Evolutionary conservation across 2,888 invertebrate species (phyloP).

Genomic region (Campoplex nolae): DNA sequence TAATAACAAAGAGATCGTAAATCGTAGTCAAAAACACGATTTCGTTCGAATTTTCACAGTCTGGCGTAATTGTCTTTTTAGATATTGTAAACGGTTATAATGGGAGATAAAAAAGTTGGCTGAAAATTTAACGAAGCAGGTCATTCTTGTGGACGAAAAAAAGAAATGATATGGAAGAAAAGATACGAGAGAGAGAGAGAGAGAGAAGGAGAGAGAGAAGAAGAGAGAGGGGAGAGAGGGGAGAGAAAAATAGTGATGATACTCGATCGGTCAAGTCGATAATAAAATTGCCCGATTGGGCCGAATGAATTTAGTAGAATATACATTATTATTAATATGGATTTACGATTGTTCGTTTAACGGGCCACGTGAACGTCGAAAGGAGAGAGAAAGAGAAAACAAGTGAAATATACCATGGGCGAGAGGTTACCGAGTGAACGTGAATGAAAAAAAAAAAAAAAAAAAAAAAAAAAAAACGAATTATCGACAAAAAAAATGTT

Average conservation of each 20-base stretch:
- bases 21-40: slow-evolving; percentile 56
- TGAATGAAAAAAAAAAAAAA: background rate
- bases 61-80: slow-evolving; percentile 55
- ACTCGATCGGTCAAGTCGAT: slow-evolving; percentile 51
- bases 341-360: slow-evolving; percentile 51
- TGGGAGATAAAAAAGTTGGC: slow-evolving; percentile 11
- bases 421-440: slow-evolving; percentile 2
- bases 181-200: slow-evolving; percentile 1
- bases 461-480: background rate
- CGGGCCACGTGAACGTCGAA: slow-evolving; percentile 50
- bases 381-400: slow-evolving; percentile 2
- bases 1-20: slow-evolving; percentile 65
- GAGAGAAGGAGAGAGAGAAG: slow-evolving; percentile 17
- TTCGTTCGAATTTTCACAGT: slow-evolving; percentile 55
- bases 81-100: slow-evolving; percentile 34
- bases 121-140: background rate
- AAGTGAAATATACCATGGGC: background rate
- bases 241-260: slow-evolving; percentile 34
- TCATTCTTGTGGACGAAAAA: background rate
- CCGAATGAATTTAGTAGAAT: slow-evolving; percentile 55
- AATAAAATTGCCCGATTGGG: slow-evolving; percentile 32
- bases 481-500: slow-evolving; percentile 7
- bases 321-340: slow-evolving; percentile 16
- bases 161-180: background rate
- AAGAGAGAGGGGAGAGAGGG: slow-evolving; percentile 18